Conservation (phyloP, 2,888 invertebrate species). For the Heterodera filipjevi region DNA sequence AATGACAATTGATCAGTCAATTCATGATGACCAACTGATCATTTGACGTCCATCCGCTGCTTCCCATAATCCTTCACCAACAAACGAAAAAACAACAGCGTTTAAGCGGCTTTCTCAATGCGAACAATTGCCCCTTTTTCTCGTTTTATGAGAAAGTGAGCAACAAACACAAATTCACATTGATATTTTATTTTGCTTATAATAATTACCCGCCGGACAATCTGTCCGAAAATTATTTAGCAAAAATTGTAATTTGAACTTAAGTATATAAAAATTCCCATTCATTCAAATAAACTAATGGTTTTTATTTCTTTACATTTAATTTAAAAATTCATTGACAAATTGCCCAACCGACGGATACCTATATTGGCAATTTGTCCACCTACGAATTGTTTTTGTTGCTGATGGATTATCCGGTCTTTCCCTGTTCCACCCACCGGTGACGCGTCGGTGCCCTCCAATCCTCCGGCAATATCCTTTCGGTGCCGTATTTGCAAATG, state of each 20-base stretch:
- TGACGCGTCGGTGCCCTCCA: conserved; percentile 20
- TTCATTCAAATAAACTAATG: too few species aligned
- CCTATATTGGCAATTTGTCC: too few species aligned
- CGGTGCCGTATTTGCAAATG: conserved; percentile 40
- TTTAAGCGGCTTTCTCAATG: neutral
- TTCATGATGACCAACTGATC: too few species aligned
- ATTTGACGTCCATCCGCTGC: neutral
- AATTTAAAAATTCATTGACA: neutral
- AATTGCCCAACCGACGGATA: too few species aligned
- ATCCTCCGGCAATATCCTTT: conserved; percentile 32
- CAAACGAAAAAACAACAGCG: neutral
- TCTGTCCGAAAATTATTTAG: too few species aligned
- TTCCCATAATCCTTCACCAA: neutral
- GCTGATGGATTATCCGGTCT: too few species aligned
- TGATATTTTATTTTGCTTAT: too few species aligned
- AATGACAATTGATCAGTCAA: neutral
- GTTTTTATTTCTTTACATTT: neutral
- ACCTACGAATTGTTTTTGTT: neutral
- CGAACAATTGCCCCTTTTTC: neutral
- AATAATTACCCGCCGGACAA: too few species aligned
- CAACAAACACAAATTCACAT: too few species aligned
- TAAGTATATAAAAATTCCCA: too few species aligned
- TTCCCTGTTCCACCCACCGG: neutral
- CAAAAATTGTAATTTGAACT: too few species aligned
- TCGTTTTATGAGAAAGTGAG: too few species aligned